phyloP scores from a whole-genome alignment of 2,113 vertebrate genomes.

The Alosa alosa region DNA sequence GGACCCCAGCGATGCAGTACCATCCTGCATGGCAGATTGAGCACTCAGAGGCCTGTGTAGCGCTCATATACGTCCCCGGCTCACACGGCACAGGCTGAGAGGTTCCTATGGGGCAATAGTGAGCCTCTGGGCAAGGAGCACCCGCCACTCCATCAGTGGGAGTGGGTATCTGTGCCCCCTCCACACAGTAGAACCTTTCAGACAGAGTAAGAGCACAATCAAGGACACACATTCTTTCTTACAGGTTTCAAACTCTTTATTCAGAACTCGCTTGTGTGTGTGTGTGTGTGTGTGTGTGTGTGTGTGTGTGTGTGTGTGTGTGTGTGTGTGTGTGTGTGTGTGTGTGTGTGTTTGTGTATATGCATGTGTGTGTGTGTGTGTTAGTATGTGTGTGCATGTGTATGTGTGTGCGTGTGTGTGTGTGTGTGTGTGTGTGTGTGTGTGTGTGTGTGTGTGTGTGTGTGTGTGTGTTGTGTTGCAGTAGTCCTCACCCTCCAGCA shows the following conservation, averaged over 20 bases:
- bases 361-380: too few species aligned
- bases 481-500: slow-evolving; percentile 70
- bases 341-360: too few species aligned
- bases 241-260: too few species aligned
- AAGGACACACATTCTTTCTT: too few species aligned
- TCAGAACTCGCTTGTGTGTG: not conserved
- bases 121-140: slow-evolving; percentile 69
- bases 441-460: not conserved
- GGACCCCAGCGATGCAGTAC: slow-evolving; percentile 74
- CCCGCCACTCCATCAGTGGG: slow-evolving; percentile 70
- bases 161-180: slow-evolving; percentile 58
- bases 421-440: too few species aligned
- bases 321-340: not conserved
- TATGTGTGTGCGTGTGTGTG: too few species aligned
- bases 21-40: slow-evolving; percentile 76
- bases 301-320: not conserved
- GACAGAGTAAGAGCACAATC: not conserved
- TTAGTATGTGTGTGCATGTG: too few species aligned
- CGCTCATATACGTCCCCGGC: slow-evolving; percentile 73
- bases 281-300: not conserved
- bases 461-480: not conserved
- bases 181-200: slow-evolving; percentile 69
- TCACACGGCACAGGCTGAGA: slow-evolving; percentile 65
- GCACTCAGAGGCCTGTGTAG: slow-evolving; percentile 69
- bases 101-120: slow-evolving; percentile 77